Conservation (phyloP, 1,140 invertebrate genomes). For the Drosophila tropicalis region DNA sequence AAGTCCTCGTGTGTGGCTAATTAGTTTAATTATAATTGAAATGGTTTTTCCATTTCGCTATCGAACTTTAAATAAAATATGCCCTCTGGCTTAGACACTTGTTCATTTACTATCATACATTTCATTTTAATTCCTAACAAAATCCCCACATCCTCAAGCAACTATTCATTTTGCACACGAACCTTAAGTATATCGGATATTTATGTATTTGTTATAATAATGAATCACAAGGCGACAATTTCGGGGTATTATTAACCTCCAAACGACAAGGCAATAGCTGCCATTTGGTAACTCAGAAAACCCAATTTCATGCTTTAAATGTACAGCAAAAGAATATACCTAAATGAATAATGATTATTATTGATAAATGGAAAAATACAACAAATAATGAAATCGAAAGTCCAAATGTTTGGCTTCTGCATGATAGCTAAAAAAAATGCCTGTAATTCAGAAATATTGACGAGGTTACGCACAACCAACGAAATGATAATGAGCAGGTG, state of each 20-base stretch:
- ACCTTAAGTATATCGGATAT: neutral
- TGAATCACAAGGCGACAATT: conserved; percentile 19
- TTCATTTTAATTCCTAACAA: conserved; percentile 6
- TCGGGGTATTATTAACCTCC: neutral
- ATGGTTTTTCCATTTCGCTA: too few species aligned
- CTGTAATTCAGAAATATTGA: conserved; percentile 61
- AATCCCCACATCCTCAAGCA: conserved; percentile 9
- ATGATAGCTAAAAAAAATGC: conserved; percentile 48
- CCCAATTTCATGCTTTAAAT: conserved; percentile 36
- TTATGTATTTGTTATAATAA: neutral
- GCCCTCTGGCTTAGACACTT: neutral
- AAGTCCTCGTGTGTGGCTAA: too few species aligned
- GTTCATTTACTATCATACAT: neutral
- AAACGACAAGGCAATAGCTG: conserved; percentile 41
- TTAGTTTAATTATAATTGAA: too few species aligned
- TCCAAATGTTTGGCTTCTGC: conserved; percentile 9
- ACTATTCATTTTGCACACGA: neutral
- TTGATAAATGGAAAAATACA: conserved; percentile 40
- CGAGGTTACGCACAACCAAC: conserved; percentile 39
- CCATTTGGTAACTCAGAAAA: conserved; percentile 33
- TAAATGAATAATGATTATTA: conserved; percentile 61
- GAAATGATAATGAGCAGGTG: conserved; percentile 54
- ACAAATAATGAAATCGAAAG: conserved; percentile 22
- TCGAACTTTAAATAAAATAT: neutral
- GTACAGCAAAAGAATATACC: conserved; percentile 42